Base-by-base conservation (phyloP, 2,113 vertebrate species). In the Ramphastos sulfuratus region DNA sequence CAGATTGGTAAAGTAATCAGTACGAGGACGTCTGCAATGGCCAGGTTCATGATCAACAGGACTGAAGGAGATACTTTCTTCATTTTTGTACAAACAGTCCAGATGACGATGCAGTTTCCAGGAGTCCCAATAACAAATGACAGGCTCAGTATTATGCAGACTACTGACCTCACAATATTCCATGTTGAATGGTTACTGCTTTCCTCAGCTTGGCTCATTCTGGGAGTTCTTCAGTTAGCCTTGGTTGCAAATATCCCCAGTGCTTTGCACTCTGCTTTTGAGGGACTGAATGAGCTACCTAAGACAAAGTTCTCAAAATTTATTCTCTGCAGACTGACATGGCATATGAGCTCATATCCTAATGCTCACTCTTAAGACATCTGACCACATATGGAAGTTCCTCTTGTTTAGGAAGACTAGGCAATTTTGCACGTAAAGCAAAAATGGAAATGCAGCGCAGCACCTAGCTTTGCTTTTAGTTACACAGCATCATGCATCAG, bases 21-120 rank as follows among this genome's bases (percentile, higher is more conserved):
- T 4, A 97, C 95, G 67, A 97, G 91, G 46, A 98, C 85, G 75
- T 98, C 98, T 20, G 97, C 96, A 60, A 97, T 48, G 21, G 97
- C 97, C 87, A 98, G 94, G 76, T 97, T 97, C 75, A 98, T 74
- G 92, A 98, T 97, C 71, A 98, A 94, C 65, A 96, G 66, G 27
- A 97, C 95, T 2, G 97, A 98, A 50, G 96, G 96, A 46, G 97
- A 96, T 10, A 89, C 60, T 73, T 94, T n/a, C 73, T 95, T 97
- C 82, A 97, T 89, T 90, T 93, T 96, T 23, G 48, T 33, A 30
- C 91, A 84, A 44, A 98, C 90, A 59, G 91, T 94, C 95, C 97
- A 95, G 91, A 98, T 87, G 60, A 98, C 90, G 0, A 96, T 88
- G 82, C 96, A 75, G 31, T 98, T 98, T 25, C 97, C 97, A 39